phyloP scores from a whole-genome alignment of 2,113 vertebrate species.

The Sakesphorus luctuosus region DNA sequence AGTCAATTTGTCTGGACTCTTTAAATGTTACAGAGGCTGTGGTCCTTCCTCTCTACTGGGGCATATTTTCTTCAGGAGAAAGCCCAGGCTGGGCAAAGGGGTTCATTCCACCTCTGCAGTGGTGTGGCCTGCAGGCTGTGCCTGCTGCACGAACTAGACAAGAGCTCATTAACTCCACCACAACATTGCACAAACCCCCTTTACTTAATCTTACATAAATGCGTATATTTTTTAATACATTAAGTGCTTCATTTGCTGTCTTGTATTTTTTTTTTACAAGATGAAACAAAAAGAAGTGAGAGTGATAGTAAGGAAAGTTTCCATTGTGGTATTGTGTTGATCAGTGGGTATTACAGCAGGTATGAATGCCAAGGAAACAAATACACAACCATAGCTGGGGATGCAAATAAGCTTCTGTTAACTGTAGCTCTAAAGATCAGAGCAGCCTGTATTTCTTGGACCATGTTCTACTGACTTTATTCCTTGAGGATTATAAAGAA shows the following conservation, averaged over 20 bases:
- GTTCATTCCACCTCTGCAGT: neutral
- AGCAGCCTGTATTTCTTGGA: conserved; percentile 34
- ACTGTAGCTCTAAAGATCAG: conserved; percentile 41
- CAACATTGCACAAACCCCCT: too few species aligned
- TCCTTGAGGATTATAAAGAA: conserved; percentile 61
- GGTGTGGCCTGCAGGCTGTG: neutral
- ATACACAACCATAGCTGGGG: neutral
- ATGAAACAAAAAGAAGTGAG: neutral
- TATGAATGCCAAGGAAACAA: neutral
- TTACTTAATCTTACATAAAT: neutral
- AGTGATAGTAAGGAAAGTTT: neutral
- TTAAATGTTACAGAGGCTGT: neutral
- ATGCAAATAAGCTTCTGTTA: conserved; percentile 32
- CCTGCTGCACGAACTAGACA: neutral
- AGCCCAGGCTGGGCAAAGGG: neutral
- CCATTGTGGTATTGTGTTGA: neutral
- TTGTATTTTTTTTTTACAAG: neutral
- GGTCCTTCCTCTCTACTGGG: neutral
- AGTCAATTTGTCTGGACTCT: neutral
- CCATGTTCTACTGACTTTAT: conserved; percentile 9
- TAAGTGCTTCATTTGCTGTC: neutral
- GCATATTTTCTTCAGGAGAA: neutral
- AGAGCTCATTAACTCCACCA: neutral
- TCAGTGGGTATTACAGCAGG: neutral
- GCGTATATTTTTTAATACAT: neutral